Conservation (phyloP, 2,113 vertebrate species). For the Pseudorasbora parva region DNA sequence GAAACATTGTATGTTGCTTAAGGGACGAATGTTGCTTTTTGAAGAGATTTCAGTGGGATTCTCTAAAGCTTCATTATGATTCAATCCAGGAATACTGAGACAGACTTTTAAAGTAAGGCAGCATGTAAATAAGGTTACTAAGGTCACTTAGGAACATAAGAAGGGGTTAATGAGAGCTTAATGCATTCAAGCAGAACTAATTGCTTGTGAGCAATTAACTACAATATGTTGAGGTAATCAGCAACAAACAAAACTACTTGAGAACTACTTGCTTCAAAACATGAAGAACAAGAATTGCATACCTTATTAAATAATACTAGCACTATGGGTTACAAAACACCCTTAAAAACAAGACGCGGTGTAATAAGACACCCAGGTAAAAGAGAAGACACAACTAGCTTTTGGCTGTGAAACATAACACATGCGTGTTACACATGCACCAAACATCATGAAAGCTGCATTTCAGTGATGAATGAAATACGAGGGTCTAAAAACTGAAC, state of each 20-base stretch:
- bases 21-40: constrained; percentile 14
- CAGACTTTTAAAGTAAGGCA: background rate
- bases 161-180: background rate
- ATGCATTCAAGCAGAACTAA: background rate
- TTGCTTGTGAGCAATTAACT: background rate
- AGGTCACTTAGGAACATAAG: background rate
- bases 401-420: constrained; percentile 49
- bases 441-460: background rate
- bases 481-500: constrained; percentile 15
- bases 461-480: constrained; percentile 23
- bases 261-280: constrained; percentile 8
- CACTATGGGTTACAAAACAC: background rate
- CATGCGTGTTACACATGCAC: constrained; percentile 22
- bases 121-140: background rate
- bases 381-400: constrained; percentile 35
- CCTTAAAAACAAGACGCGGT: background rate
- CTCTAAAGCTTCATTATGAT: background rate
- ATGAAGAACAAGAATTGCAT: background rate
- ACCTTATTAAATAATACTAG: constrained; percentile 11
- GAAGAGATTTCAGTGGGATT: constrained; percentile 22
- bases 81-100: background rate
- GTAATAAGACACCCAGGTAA: constrained; percentile 13
- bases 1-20: constrained; percentile 3
- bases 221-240: background rate
- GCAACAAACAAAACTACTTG: background rate